Evolutionary conservation across 2,888 invertebrate genomes (phyloP), one percentile per base, ranked within the genome.

Genomic region (Leistus spinibarbis): DNA sequence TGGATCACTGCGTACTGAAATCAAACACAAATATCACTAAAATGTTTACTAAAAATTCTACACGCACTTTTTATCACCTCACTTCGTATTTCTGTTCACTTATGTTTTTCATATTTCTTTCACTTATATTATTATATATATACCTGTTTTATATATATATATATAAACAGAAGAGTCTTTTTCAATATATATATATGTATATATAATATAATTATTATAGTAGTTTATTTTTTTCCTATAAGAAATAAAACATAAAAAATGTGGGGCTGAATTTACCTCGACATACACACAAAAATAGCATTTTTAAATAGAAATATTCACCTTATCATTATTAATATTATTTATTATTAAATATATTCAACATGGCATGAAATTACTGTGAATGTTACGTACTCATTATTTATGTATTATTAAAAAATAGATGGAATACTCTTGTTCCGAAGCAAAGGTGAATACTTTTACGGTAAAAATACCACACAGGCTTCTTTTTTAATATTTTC

Each of bases 21-120:
- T 57, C 57, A 72, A 75, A 63, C 84, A 85, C 84, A 84, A 84
- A 81, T 83, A 84, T 84, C 84, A 84, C 85, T 84, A 84, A 69
- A 79, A 79, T 60, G 76, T 79, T 40, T 79, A 79, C 80, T 80
- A 80, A 78, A 79, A 80, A 79, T 76, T 79, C 80, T 80, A 82
- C 83, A 83, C 84, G 84, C 85, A 81, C 80, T 81, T 84, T 40
- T 67, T 69, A 69, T 83, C 84, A 84, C 84, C 83, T 81, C 80
- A 83, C 82, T 82, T 80, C 79, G 81, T 82, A 81, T 82, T 40
- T 40, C 81, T 80, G 78, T 77, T 78, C 81, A 77, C 78, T 75
- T 69, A 16, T 67, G 73, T 73, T 60, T 72, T 72, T 57, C 66
- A 57, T 66, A 68, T 53, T 67, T 23, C 63, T 62, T 67, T 74